Percentiles rank a stretch among this genome's conserved stretches.
Conservation (phyloP, 1,140 invertebrate species). For the Rhyacophila brunnea region DNA sequence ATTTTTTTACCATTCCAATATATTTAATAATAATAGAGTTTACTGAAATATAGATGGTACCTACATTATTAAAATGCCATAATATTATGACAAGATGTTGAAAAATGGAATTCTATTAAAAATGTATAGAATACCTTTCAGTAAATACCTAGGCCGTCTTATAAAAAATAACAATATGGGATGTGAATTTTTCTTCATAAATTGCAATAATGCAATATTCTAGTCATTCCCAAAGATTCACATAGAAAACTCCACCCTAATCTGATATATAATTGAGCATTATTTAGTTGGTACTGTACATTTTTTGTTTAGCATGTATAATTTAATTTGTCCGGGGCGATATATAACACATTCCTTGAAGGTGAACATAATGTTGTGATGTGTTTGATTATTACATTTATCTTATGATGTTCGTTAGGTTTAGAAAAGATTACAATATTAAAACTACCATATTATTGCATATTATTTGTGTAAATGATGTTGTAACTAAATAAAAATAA, state of each 20-base stretch:
- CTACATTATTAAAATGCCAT: not conserved
- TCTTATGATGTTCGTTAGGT: slow-evolving; percentile 30
- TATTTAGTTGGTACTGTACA: no score
- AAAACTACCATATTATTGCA: slow-evolving; percentile 17
- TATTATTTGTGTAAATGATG: slow-evolving; percentile 27
- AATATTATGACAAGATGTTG: not conserved
- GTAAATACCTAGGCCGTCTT: not conserved
- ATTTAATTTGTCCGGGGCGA: slow-evolving; percentile 17
- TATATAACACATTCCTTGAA: slow-evolving; percentile 26
- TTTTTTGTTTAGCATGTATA: not conserved
- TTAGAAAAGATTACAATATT: slow-evolving; percentile 19
- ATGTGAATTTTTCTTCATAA: not conserved
- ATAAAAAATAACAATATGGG: not conserved
- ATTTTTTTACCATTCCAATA: no score
- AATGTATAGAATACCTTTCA: not conserved
- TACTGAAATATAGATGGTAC: not conserved
- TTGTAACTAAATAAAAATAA: slow-evolving; percentile 35
- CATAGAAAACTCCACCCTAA: not conserved
- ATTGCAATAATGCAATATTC: slow-evolving; percentile 1
- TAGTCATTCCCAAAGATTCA: slow-evolving; percentile 31
- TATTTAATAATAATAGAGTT: no score
- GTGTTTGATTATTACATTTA: slow-evolving; percentile 22
- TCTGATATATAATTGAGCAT: slow-evolving; percentile 5
- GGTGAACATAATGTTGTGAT: slow-evolving; percentile 32
- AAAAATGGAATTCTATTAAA: not conserved